Evolutionary conservation across 35 echinoderm and acorn worm species (phyloP), one percentile per base, ranked within the genome.

Genomic region (Lytechinus variegatus): DNA sequence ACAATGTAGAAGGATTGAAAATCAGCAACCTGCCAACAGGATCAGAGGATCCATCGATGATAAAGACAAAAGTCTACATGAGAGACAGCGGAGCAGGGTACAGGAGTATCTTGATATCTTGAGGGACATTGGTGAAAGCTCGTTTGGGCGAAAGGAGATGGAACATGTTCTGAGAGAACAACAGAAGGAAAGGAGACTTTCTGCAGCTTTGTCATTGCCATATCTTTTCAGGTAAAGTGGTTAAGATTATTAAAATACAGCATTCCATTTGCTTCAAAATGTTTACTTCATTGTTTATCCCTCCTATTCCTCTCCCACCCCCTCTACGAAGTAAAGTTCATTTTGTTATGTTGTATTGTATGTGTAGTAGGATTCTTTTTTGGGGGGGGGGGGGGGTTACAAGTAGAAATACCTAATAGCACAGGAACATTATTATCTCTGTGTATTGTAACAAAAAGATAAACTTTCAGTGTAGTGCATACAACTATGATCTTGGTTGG

Each of bases 161-260:
- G 92, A 93, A 93, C 92, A 93, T 44, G 27, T 93, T 54, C 54
- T 93, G 21, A 33, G 28, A 28, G 92, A 54, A 57, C 92, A 93
- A 54, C 53, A 27, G 54, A 54, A 93, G 57, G 13, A 93, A 93
- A 19, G 53, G n/a, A 93, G 56, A 57, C 92, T 93, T 5, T 54
- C 52, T 55, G 92, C 92, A 14, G 92, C 92, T 24, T 10, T 93
- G 6, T 93, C 92, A 93, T 13, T 93, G 8, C 92, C 92, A 1
- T 93, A 93, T 93, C 52, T 93, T 4, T 93, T 24, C 92, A 93
- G 92, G 92, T 93, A 27, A 90, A 79, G 61, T 71, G 61, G 61
- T 71, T 71, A 21, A 90, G 24, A 21, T 71, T 13, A 21, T 71
- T 71, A 21, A 71, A 4, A 24, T 79, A 79, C 16, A 24, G 66